These are phyloP conservation scores for Didymodactylos carnosus DNA, from an alignment of 2,888 invertebrate genomes.

Conservation along the genomic window DNA sequence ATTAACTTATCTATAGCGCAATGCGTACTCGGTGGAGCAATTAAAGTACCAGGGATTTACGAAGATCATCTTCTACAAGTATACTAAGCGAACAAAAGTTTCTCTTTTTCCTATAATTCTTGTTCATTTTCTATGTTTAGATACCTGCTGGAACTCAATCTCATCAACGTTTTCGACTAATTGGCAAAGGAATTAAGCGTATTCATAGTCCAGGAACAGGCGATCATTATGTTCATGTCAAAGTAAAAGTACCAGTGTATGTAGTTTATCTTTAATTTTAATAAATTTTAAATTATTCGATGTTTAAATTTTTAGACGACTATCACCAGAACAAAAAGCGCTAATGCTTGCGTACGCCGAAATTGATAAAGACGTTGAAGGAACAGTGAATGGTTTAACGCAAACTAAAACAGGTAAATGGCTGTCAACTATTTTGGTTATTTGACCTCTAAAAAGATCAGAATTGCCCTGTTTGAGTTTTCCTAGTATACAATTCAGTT, in stretches of 20 bases:
- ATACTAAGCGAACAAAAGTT: neutral
- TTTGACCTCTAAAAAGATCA: no score
- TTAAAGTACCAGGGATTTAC: constrained; percentile 75
- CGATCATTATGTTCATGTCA: constrained; percentile 83
- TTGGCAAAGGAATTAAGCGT: constrained; percentile 74
- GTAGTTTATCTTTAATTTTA: constrained; percentile 3
- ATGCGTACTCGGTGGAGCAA: constrained; percentile 74
- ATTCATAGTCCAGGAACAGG: constrained; percentile 73
- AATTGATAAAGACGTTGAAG: constrained; percentile 67
- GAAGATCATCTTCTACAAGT: constrained; percentile 44
- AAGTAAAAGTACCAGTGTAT: constrained; percentile 60
- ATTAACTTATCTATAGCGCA: constrained; percentile 69
- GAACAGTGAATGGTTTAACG: constrained; percentile 52
- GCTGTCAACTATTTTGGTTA: no score
- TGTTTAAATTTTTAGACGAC: constrained; percentile 32
- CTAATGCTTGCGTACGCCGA: constrained; percentile 73
- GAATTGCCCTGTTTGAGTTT: no score
- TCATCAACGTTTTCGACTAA: constrained; percentile 61
- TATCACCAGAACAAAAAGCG: constrained; percentile 61
- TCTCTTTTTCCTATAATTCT: no score
- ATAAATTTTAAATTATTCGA: neutral
- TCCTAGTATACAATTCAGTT: no score
- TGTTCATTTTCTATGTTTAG: neutral
- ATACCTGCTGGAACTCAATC: constrained; percentile 78
- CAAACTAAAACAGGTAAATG: neutral